Conservation (phyloP, 2,888 invertebrate species). For the Andricus curvator region DNA sequence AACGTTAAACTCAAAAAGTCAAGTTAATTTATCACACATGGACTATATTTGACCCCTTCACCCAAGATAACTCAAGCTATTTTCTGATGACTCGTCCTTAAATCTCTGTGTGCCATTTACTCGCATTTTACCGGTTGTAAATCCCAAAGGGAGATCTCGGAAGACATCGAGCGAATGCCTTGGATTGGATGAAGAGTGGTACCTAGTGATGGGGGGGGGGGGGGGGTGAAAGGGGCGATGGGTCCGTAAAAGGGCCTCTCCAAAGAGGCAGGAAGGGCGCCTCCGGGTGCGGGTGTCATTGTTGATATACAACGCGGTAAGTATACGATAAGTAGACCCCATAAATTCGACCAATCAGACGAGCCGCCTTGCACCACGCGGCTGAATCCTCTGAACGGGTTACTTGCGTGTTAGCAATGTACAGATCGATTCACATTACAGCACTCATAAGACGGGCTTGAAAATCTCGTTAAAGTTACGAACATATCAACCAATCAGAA, state of each 20-base stretch:
- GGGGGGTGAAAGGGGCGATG: constrained; percentile 48
- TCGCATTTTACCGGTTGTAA: constrained; percentile 68
- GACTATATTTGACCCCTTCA: constrained; percentile 52
- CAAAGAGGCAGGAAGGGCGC: constrained; percentile 62
- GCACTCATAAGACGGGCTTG: constrained; percentile 27
- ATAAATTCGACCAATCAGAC: constrained; percentile 77
- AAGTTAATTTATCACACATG: no score
- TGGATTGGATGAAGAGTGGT: constrained; percentile 23
- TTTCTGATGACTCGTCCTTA: constrained; percentile 61
- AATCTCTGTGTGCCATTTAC: constrained; percentile 64
- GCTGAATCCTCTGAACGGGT: constrained; percentile 60
- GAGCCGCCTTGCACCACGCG: constrained; percentile 69
- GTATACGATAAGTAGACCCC: constrained; percentile 77
- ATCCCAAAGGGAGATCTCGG: constrained; percentile 58
- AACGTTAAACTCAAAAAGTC: no score
- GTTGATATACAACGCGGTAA: constrained; percentile 78
- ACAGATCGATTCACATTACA: constrained; percentile 61
- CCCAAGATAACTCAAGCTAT: constrained; percentile 53
- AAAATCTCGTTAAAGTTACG: constrained; percentile 41
- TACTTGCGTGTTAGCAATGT: constrained; percentile 60
- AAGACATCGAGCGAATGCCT: constrained; percentile 42
- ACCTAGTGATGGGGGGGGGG: constrained; percentile 22
- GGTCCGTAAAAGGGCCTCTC: constrained; percentile 52
- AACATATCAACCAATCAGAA: constrained; percentile 14
- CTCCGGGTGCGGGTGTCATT: constrained; percentile 77